Evolutionary conservation across 2,888 invertebrate genomes (phyloP).

Genomic region (Tortrix viridana): DNA sequence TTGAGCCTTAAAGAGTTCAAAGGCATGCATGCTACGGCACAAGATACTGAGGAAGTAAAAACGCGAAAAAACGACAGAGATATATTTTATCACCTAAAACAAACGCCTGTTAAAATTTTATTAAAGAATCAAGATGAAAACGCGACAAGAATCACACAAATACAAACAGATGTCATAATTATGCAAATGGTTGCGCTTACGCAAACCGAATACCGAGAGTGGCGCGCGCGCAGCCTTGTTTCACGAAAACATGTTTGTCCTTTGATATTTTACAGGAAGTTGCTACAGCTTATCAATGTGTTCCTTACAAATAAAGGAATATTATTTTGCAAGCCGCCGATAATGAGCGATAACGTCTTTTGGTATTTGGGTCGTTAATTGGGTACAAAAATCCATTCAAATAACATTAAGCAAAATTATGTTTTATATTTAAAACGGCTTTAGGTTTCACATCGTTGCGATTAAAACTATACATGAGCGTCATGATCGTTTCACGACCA

Average conservation of each 20-base stretch:
- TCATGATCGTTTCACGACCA: no score
- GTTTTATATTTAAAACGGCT: background rate
- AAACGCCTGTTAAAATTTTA: no score
- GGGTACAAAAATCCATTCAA: background rate
- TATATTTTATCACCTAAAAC: no score
- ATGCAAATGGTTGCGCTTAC: constrained; percentile 10
- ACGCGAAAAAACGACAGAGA: no score
- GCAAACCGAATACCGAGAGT: constrained; percentile 25
- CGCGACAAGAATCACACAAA: no score
- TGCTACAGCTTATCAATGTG: constrained; percentile 15
- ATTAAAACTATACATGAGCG: no score
- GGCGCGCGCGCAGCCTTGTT: constrained; percentile 21
- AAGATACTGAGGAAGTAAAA: no score
- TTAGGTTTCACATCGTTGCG: no score
- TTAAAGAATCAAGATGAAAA: no score
- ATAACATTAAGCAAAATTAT: background rate
- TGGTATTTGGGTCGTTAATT: background rate
- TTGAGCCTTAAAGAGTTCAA: no score
- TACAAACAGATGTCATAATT: background rate
- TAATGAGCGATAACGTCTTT: constrained; percentile 5
- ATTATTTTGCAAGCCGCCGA: constrained; percentile 7
- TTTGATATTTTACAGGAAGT: constrained; percentile 23
- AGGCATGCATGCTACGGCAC: no score
- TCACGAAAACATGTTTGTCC: constrained; percentile 12
- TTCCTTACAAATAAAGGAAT: constrained; percentile 15